Conservation (phyloP, 1,140 invertebrate genomes). For the Tetramorium parvispinum region DNA sequence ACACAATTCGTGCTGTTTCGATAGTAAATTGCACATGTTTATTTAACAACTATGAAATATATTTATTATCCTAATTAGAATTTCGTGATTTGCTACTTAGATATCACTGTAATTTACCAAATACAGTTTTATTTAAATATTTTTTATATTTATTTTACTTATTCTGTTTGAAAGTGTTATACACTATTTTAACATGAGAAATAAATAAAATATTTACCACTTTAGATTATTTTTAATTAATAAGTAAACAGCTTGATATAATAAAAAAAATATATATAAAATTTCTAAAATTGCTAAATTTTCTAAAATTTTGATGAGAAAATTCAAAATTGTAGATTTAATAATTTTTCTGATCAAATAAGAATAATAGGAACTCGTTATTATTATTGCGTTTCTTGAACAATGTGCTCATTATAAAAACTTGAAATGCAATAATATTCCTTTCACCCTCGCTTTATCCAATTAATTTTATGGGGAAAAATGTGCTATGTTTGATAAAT, state of each 20-base stretch:
- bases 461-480: conserved; percentile 4
- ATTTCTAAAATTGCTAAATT: neutral
- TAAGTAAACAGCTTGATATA: too few relatives aligned
- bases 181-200: neutral
- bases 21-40: neutral
- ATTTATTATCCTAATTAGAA: conserved; percentile 25
- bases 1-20: conserved; percentile 40
- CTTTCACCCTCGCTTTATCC: neutral
- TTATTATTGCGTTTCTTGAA: neutral
- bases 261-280: neutral
- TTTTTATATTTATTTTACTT: neutral
- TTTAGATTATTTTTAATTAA: too few relatives aligned
- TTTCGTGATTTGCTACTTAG: neutral
- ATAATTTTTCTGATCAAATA: neutral
- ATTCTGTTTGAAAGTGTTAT: neutral
- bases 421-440: neutral
- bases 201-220: neutral
- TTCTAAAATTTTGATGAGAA: neutral
- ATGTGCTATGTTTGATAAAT: neutral
- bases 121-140: neutral
- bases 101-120: neutral
- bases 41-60: neutral
- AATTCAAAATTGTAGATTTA: neutral
- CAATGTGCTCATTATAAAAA: neutral
- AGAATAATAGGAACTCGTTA: neutral